Conservation (phyloP, 2,113 vertebrate genomes). For the Callipepla squamata region DNA sequence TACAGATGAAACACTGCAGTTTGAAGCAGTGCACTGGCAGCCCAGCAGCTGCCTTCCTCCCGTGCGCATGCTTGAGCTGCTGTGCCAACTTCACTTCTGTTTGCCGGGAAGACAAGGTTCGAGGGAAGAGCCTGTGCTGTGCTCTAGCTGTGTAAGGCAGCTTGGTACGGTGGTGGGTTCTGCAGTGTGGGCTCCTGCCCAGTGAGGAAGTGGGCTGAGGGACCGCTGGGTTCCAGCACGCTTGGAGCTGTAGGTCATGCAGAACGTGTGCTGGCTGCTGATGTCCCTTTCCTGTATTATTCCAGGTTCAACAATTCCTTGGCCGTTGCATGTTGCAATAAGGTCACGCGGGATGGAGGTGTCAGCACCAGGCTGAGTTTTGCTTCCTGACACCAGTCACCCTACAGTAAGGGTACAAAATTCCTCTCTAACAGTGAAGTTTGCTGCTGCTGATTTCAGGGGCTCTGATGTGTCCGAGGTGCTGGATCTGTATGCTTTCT, state of each 20-base stretch:
- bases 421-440: neutral
- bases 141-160: neutral
- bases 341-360: neutral
- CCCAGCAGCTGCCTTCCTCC: accelerated
- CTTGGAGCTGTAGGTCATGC: neutral
- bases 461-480: neutral
- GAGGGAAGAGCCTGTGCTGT: neutral
- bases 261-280: neutral
- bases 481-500: neutral
- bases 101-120: neutral
- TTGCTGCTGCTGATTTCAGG: neutral
- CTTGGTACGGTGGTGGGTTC: neutral
- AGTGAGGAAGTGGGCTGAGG: conserved; percentile 21
- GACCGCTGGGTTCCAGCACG: neutral
- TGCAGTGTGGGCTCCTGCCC: neutral
- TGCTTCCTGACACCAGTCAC: neutral
- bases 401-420: accelerated
- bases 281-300: neutral
- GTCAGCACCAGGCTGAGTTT: neutral
- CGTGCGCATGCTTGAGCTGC: neutral
- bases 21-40: neutral
- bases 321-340: neutral
- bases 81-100: accelerated
- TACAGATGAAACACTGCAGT: neutral
- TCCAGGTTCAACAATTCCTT: neutral